Evolutionary conservation across 2,888 invertebrate species (phyloP), one percentile per base, ranked within the genome.

Genomic region (Strigamia crassipes): DNA sequence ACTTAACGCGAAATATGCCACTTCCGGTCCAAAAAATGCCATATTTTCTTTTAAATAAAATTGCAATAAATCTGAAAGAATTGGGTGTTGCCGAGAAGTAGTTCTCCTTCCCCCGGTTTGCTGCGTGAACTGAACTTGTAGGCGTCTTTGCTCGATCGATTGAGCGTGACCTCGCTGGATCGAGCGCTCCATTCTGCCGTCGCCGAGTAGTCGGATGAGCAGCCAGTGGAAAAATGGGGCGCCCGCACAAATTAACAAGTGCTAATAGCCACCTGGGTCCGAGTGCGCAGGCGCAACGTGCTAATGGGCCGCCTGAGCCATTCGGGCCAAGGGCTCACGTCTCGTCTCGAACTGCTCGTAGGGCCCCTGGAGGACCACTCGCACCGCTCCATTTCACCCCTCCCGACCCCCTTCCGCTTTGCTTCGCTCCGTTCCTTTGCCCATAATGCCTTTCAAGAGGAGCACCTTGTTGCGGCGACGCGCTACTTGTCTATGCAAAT

Each of bases 191-290:
- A 66, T 66, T 66, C 66, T 66, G 66, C 66, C 66, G 66, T 66
- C 66, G 66, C 66, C 66, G 66, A 66, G 66, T 66, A 66, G 66
- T 66, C 27, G 66, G 66, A 66, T 66, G 66, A 66, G 66, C 66
- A 66, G 66, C 66, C 66, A 66, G 66, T 66, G 66, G 66, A 66
- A 66, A 66, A 66, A 66, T 66, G 66, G 66, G 66, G 66, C 66
- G 66, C 66, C 66, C 66, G 66, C 66, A 66, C 66, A 66, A 66
- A 66, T 66, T 66, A 66, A 66, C 66, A 66, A 66, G 66, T 66
- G 66, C 66, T 66, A 66, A 66, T 66, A 66, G 66, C 66, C 66
- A 66, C 66, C 66, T 66, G 66, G 66, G 66, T 66, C 66, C 66
- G 66, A 66, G 66, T 27, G 66, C 66, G 66, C 66, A 66, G 66